Percentiles rank a stretch among this genome's conserved stretches.
Conservation (phyloP, 2,888 invertebrate genomes). For the Coelogynopora nodosa region DNA sequence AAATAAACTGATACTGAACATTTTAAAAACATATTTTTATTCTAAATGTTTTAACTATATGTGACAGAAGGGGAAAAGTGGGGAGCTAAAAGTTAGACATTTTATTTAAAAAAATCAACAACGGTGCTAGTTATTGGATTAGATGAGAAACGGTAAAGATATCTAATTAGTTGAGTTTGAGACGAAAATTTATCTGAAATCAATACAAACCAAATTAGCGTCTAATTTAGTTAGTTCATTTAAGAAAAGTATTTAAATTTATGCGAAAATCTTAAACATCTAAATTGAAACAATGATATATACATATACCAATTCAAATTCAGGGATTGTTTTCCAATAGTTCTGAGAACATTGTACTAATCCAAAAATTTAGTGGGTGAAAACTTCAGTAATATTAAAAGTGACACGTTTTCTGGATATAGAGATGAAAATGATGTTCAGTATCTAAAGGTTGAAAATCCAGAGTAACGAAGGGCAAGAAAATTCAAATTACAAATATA, state of each 20-base stretch:
- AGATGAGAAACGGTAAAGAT: too few species aligned
- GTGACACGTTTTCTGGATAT: neutral
- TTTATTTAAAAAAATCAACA: neutral
- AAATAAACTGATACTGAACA: neutral
- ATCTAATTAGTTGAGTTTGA: too few species aligned
- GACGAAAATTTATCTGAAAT: too few species aligned
- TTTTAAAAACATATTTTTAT: constrained; percentile 10
- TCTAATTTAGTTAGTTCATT: too few species aligned
- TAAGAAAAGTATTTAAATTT: too few species aligned
- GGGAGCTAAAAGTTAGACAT: neutral
- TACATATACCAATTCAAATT: neutral
- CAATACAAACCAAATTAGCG: too few species aligned
- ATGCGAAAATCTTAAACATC: too few species aligned
- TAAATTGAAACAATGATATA: too few species aligned
- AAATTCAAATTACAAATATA: neutral
- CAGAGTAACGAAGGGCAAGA: neutral
- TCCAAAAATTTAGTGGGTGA: neutral
- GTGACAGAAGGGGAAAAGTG: neutral
- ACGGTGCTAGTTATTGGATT: too few species aligned
- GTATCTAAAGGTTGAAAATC: neutral
- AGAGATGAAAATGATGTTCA: neutral
- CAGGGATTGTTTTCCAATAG: neutral
- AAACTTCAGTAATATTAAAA: neutral
- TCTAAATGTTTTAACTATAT: neutral
- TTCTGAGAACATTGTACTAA: neutral